Evolutionary conservation across 1,140 invertebrate genomes (phyloP).

Genomic region (Spodoptera frugiperda): DNA sequence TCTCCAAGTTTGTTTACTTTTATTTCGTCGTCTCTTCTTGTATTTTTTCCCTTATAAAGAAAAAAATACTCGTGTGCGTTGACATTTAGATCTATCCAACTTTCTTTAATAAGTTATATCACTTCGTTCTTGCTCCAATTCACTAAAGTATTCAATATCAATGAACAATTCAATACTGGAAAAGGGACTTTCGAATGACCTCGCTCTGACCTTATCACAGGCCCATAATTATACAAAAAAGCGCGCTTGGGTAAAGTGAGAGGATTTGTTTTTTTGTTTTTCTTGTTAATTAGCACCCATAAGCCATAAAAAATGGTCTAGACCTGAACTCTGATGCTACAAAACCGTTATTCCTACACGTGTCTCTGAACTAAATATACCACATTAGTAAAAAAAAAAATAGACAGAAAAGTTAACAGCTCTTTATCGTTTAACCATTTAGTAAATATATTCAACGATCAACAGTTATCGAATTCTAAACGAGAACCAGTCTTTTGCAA

Average conservation of each 20-base stretch:
- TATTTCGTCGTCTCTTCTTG: neutral
- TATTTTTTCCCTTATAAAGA: neutral
- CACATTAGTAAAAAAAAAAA: no score
- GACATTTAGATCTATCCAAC: constrained; percentile 2
- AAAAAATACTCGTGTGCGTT: no score
- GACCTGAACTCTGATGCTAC: neutral
- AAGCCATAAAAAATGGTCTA: constrained; percentile 9
- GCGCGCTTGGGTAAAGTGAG: constrained; percentile 49
- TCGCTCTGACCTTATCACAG: constrained; percentile 61
- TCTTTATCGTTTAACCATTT: no score
- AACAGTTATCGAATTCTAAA: no score
- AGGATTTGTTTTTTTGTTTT: constrained; percentile 46
- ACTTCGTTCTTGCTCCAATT: constrained; percentile 43
- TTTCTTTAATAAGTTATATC: constrained; percentile 39
- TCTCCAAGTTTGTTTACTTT: neutral
- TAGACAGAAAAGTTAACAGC: no score
- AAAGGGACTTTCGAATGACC: constrained; percentile 61
- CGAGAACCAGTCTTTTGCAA: no score
- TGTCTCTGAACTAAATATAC: no score
- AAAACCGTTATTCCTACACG: no score
- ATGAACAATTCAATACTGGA: constrained; percentile 54
- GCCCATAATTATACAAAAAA: constrained; percentile 59
- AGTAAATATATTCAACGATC: no score
- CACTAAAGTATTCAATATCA: constrained; percentile 32
- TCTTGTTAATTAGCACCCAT: constrained; percentile 23